Evolutionary conservation across 2,888 invertebrate genomes (phyloP), one percentile per base, ranked within the genome.

Genomic region (Drosophila dives): DNA sequence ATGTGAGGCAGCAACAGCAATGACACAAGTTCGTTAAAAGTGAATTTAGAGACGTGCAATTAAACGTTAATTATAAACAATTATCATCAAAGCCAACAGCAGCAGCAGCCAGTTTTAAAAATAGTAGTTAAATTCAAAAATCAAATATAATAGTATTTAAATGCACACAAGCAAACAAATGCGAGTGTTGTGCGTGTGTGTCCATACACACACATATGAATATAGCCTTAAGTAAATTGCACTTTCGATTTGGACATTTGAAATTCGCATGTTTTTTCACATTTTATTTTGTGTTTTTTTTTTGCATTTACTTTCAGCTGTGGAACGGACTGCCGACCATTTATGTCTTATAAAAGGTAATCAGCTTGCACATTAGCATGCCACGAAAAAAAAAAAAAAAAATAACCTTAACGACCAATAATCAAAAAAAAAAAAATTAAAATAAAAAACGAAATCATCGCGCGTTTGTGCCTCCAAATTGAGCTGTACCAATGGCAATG

Each of bases 331-430:
- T 49, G 79, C 34, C 51, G 69, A 70, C 75, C 88, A 81, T 83
- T 86, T 89, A 83, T 87, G 90, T 81, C 77, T 78, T 86, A 73
- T 80, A 81, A 77, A 83, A 90, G 86, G 90, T 85, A 87, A 86
- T 75, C 77, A 80, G 68, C 63, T 60, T 32, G 36, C 69, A 80
- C 68, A 82, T 80, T 79, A 81, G 82, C 84, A 78, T 70, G 62
- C 77, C 51, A 62, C 50, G 34, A 53, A 62, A 29, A 29, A 29
- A 26, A 53, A 62, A 32, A 48, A 45, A 36, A 63, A 64, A 61
- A 77, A 42, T 20, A 40, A 42, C 38, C 55, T 55, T 40, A 55
- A 38, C 55, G 55, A 61, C 70, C 64, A 55, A 55, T 29, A 29
- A 29, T 29, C 26, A 50, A 38, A 34, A 49, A 0, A 23, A 1